Evolutionary conservation across 2,888 invertebrate genomes (phyloP).

Genomic region (Erebia aethiops): DNA sequence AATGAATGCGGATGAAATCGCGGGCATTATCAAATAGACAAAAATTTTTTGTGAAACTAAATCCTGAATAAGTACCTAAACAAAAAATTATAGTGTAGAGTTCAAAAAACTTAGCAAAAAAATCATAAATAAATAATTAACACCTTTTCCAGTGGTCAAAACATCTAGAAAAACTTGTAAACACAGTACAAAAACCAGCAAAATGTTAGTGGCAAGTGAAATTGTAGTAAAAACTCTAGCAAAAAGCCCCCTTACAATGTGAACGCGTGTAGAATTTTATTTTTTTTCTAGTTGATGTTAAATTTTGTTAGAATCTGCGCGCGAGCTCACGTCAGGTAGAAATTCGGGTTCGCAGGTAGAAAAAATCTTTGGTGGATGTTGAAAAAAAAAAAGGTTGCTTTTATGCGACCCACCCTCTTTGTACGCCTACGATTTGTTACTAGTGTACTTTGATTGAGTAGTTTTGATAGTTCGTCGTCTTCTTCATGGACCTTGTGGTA

Average conservation of each 20-base stretch:
- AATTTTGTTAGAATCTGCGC: slow-evolving; percentile 75
- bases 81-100: no score
- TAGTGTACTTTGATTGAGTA: slow-evolving; percentile 41
- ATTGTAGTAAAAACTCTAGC: slow-evolving; percentile 71
- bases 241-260: slow-evolving; percentile 67
- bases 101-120: slow-evolving; percentile 2
- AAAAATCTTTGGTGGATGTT: slow-evolving; percentile 72
- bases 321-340: slow-evolving; percentile 68
- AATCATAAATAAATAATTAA: slow-evolving; percentile 29
- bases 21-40: no score
- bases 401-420: slow-evolving; percentile 75
- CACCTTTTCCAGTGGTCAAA: slow-evolving; percentile 44
- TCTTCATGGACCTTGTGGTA: background rate
- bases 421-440: slow-evolving; percentile 71
- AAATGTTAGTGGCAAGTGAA: slow-evolving; percentile 68
- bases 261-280: slow-evolving; percentile 54
- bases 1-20: no score
- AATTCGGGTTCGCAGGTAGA: slow-evolving; percentile 78
- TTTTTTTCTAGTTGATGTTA: slow-evolving; percentile 49
- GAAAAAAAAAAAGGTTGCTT: slow-evolving; percentile 73
- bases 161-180: slow-evolving; percentile 54
- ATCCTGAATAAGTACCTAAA: no score
- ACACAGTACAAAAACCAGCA: slow-evolving; percentile 64
- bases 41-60: no score
- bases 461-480: slow-evolving; percentile 45